A percentile compares a stretch with the other conserved stretches of the same genome.
Conservation (phyloP, 2,888 invertebrate species). For the Molanna angustata region DNA sequence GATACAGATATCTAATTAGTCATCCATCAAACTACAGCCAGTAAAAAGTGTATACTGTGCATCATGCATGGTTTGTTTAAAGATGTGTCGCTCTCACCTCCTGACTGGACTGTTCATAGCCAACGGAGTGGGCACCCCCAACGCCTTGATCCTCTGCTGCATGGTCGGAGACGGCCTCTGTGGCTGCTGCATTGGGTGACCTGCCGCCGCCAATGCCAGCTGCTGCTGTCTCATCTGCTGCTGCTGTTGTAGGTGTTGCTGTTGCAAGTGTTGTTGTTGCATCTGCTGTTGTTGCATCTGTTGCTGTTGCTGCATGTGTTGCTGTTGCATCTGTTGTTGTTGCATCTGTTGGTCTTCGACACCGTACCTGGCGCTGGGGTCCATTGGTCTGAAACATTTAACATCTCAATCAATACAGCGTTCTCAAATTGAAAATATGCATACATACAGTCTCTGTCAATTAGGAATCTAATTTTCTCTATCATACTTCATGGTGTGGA, state of each 20-base stretch:
- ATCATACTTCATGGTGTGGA: too few species aligned
- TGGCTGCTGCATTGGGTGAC: conserved; percentile 5
- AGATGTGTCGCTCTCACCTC: too few species aligned
- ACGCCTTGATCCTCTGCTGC: conserved; percentile 86
- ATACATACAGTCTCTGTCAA: too few species aligned
- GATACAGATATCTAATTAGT: too few species aligned
- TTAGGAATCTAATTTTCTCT: too few species aligned
- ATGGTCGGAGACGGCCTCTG: conserved; percentile 73
- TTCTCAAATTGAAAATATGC: too few species aligned
- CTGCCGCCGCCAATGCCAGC: conserved; percentile 22
- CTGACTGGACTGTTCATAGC: conserved; percentile 84
- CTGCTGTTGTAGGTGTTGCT: conserved; percentile 38
- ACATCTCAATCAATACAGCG: too few species aligned
- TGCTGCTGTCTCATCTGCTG: conserved; percentile 35
- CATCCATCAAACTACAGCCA: too few species aligned
- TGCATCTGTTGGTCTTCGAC: conserved; percentile 39
- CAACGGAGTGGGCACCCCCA: conserved; percentile 86
- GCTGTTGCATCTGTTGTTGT: conserved; percentile 34
- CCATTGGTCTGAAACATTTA: conserved; percentile 33
- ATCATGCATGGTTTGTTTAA: too few species aligned
- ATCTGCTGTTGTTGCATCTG: conserved; percentile 37
- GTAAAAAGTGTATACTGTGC: too few species aligned
- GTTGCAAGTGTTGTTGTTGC: conserved; percentile 35
- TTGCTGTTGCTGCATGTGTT: conserved; percentile 38
- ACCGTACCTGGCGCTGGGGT: conserved; percentile 37